Evolutionary conservation across 2,797 vertebrate species (phyloP), one percentile per base, ranked within the genome.

Genomic region (Etheostoma nigrum): DNA sequence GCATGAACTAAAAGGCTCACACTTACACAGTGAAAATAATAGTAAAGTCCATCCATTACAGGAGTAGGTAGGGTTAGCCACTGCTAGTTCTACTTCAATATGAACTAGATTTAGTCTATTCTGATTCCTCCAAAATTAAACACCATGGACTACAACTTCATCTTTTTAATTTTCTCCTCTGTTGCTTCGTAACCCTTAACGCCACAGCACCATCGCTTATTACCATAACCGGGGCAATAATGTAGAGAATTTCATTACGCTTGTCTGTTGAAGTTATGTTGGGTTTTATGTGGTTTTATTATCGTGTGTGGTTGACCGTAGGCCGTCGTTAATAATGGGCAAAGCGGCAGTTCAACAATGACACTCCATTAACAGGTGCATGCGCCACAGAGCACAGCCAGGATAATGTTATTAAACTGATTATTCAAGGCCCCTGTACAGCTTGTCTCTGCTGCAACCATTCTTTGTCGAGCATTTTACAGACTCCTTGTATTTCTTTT

Each of bases 361-460:
- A 93, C 94, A 94, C 89, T 94, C 92, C 86, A 93, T 95, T 95
- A 94, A 91, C 67, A 78, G 79, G 76, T 89, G 86, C 88, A 92
- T 73, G 89, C 81, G 57, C 89, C 86, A 89, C 91, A 54, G 88
- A 94, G 90, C 89, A 85, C 88, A 89, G 88, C 88, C 85, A 80
- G 90, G 86, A 91, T 92, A 93, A 93, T 93, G 91, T 93, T 94
- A 95, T 94, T 94, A 94, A 93, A 92, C 90, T 90, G 91, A 95
- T 94, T 92, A 93, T 94, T 94, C 92, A 92, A 89, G 68, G 70
- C 80, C 82, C 76, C 85, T 30, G 81, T 81, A 53, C 67, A 51
- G 54, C 77, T 58, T 36, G 18, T 66, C 51, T 79, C 66, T 75
- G 75, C 86, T 62, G 83, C 80, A 82, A 83, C 60, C 76, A 82